Base-by-base conservation (phyloP, 2,797 vertebrate species). In the Molossus molossus region DNA sequence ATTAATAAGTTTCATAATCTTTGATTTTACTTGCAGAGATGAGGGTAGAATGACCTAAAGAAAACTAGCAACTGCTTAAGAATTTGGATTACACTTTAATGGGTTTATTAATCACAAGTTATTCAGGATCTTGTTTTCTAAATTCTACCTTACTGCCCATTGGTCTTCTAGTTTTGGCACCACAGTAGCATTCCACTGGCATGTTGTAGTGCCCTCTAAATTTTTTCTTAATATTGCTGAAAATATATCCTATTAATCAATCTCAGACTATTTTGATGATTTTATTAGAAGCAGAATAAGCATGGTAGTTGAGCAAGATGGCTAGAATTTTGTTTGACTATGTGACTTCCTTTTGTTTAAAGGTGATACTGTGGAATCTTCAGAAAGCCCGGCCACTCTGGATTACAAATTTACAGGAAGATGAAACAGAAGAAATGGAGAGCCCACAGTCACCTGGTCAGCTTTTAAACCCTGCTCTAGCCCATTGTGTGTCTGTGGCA, bases 351-450 rank as follows among this genome's bases (percentile, higher is more conserved):
- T 85, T 94, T 97, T 87, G 25, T 89, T 75, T 92, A 25, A 96
- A 99, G 99, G 99, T 99, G 93, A 99, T 99, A 98, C 98, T 99
- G 87, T 99, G 99, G 99, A 99, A 98, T 97, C 98, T 99, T 96
- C 99, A 99, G 97, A 99, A 99, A 98, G 98, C 99, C 48, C 99
- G 99, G 2, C 99, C 99, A 0, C 93, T 99, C 69, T 99, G 99
- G 99, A 99, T 98, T 50, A 97, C 98, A 55, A 99, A 99, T 97
- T 98, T 99, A 75, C 99, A 99, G 98, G 99, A 99, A n/a, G 97
- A 98, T 50, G 98, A 97, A 86, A 95, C 97, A 37, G 98, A 99
- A 50, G 98, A 98, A 15, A 97, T 96, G 0, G 94, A 97, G 9
- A 96, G 96, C 6, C 97, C 97, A 0, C 99, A 99, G 91, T 97